Evolutionary conservation across 1,140 invertebrate species (phyloP).

Genomic region (Zaprionus ghesquierei): DNA sequence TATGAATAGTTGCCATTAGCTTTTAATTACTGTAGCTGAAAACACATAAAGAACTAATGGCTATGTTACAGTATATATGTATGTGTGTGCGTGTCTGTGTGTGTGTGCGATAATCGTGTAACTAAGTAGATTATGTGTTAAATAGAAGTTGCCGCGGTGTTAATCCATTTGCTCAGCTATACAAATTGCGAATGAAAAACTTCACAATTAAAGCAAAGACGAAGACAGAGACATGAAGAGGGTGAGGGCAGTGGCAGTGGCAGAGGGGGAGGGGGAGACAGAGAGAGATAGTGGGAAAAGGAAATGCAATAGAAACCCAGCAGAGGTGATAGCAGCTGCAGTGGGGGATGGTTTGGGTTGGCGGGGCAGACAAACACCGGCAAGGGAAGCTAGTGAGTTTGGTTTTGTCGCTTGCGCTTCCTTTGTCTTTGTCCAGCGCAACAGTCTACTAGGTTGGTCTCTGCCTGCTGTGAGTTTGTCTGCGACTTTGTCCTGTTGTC

Average conservation of each 20-base stretch:
- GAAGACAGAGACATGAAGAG: background rate
- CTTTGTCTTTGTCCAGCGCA: background rate
- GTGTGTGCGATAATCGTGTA: slow-evolving; percentile 31
- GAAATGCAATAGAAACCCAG: background rate
- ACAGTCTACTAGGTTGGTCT: slow-evolving; percentile 8
- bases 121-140: slow-evolving; percentile 46
- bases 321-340: slow-evolving; percentile 1
- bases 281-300: background rate
- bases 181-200: slow-evolving; percentile 35
- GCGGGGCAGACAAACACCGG: background rate
- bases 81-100: background rate
- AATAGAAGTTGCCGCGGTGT: slow-evolving; percentile 24
- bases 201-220: slow-evolving; percentile 2
- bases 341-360: background rate
- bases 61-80: background rate
- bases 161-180: slow-evolving; percentile 33
- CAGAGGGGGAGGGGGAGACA: background rate
- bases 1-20: slow-evolving; percentile 42
- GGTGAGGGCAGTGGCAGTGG: background rate
- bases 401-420: background rate
- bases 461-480: slow-evolving; percentile 14
- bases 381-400: background rate
- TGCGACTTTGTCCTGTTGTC: slow-evolving; percentile 10
- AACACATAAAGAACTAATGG: slow-evolving; percentile 3
- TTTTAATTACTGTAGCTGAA: slow-evolving; percentile 34